These are phyloP conservation scores for Drosophila truncata DNA, from an alignment of 1,140 invertebrate genomes.

Conservation along the genomic window DNA sequence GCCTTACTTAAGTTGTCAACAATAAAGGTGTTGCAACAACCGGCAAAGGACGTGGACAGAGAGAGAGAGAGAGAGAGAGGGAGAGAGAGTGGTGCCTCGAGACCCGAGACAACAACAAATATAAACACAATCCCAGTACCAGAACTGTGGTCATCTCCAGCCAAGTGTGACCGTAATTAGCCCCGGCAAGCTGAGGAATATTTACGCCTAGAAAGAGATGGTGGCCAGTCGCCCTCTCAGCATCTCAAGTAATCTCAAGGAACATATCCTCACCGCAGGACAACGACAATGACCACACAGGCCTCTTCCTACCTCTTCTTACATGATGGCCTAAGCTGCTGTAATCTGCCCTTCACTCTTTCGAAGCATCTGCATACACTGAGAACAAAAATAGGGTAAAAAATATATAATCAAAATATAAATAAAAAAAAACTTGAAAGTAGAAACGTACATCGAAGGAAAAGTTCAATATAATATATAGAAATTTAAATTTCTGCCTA, in stretches of 20 bases:
- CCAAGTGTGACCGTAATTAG: conserved; percentile 59
- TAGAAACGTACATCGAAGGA: no score
- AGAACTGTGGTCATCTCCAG: conserved; percentile 44
- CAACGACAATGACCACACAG: conserved; percentile 9
- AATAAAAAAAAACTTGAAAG: neutral
- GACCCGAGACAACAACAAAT: neutral
- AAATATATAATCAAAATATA: no score
- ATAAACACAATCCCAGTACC: conserved; percentile 14
- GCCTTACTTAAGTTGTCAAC: conserved; percentile 55
- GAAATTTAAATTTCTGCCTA: no score
- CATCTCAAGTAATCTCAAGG: conserved; percentile 1
- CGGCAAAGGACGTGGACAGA: neutral
- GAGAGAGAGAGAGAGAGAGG: no score
- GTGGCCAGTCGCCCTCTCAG: neutral
- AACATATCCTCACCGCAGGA: conserved; percentile 29
- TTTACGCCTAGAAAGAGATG: neutral
- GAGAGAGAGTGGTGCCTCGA: conserved; percentile 1
- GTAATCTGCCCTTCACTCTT: conserved; percentile 9
- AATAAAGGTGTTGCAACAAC: conserved; percentile 45
- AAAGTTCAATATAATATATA: no score
- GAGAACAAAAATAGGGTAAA: neutral
- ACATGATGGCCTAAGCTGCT: conserved; percentile 35
- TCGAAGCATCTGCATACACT: conserved; percentile 16
- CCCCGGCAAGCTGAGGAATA: neutral
- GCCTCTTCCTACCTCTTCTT: conserved; percentile 16